Base-by-base conservation (phyloP, 2,797 vertebrate genomes). In the Coregonus suidteri region DNA sequence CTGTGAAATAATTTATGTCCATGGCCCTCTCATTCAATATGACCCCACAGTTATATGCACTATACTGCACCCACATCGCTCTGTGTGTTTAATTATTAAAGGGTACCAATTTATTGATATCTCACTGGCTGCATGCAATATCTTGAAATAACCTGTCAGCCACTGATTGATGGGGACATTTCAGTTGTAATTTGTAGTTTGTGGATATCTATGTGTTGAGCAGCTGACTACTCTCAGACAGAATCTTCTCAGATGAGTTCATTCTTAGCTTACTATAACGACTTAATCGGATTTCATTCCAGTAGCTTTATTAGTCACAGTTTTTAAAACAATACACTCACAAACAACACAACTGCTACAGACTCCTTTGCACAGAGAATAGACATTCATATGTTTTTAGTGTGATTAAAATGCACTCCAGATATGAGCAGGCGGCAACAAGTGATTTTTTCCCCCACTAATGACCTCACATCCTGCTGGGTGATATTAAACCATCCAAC, bases 51-150 rank as follows among this genome's bases (percentile, higher is more conserved):
- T 71, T 34, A 47, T 31, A 47, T 66, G 6, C 74, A 52, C 34
- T 25, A 6, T 74, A 18, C 35, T 18, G 53, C 9, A 15, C 75
- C 78, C 68, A 77, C 80, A 75, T 51, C 56, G 59, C 6, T 30
- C 35, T 78, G 71, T 75, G 6, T 75, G 67, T 78, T 91, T 75
- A 84, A 91, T 86, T 88, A 87, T 87, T 77, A n/a, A 85, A 75
- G 54, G 77, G 35, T 30, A 31, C 65, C 76, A 59, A 87, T 75
- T 47, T 81, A 77, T 52, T 74, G 51, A 89, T 75, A 75, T 79
- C 31, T 79, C 54, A 70, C 54, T 80, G 75, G 71, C 75, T 72
- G n/a, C 15, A 25, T 70, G 75, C 74, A 77, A 74, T 82, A 78
- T 71, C 20, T 69, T 71, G 73, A 71, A 83, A 78, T 83, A 47